These are phyloP conservation scores for Mongoloraphidia duomilia DNA, from an alignment of 2,888 invertebrate species.

Conservation along the genomic window DNA sequence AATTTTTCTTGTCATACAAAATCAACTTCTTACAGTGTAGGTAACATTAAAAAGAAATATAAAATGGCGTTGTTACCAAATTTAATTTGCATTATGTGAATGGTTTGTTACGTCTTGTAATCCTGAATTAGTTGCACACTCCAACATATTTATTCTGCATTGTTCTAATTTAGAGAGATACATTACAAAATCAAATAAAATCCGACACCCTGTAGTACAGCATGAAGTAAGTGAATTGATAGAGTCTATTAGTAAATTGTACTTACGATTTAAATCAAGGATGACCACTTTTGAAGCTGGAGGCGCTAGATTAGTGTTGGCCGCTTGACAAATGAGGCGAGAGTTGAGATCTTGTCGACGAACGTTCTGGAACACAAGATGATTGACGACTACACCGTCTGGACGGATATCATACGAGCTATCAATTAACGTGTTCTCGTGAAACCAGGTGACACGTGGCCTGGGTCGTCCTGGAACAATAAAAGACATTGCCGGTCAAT, in stretches of 20 bases:
- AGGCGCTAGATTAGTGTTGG: conserved; percentile 69
- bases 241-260: conserved; percentile 1
- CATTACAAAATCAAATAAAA: no score
- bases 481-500: neutral
- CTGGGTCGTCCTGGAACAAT: conserved; percentile 50
- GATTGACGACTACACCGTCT: conserved; percentile 62
- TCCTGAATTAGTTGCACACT: no score
- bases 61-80: no score
- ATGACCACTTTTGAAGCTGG: conserved; percentile 66
- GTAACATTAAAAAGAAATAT: no score
- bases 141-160: no score
- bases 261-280: conserved; percentile 78
- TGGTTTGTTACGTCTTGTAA: no score
- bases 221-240: no score
- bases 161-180: no score
- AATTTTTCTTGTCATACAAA: no score
- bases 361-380: conserved; percentile 63
- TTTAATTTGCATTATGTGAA: no score
- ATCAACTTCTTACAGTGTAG: no score
- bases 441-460: conserved; percentile 70
- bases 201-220: no score
- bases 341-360: conserved; percentile 72
- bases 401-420: conserved; percentile 59
- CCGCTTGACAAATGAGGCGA: conserved; percentile 73
- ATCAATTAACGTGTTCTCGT: conserved; percentile 72